These are phyloP conservation scores for Drosophila cognata DNA, from an alignment of 2,888 invertebrate genomes.

Conservation along the genomic window DNA sequence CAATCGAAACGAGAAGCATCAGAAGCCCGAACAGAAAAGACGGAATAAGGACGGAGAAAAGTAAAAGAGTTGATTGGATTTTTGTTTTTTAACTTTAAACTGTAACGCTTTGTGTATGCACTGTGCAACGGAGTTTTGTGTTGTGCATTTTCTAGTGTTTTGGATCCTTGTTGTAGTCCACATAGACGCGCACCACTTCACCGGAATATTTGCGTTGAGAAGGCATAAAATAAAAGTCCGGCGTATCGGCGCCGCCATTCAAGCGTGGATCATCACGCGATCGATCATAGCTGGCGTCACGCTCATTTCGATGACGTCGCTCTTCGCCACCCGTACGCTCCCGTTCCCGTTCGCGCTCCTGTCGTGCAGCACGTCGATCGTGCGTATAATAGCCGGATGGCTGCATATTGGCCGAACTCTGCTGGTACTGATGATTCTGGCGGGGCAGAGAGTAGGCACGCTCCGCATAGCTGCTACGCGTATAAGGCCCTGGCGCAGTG, in stretches of 20 bases:
- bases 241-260: constrained; percentile 84
- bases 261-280: constrained; percentile 83
- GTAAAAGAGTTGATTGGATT: constrained; percentile 33
- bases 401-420: constrained; percentile 77
- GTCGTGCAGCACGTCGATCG: constrained; percentile 85
- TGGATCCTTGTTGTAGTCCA: constrained; percentile 91
- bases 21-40: constrained; percentile 25
- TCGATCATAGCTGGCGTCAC: constrained; percentile 79
- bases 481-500: constrained; percentile 58
- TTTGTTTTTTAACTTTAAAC: constrained; percentile 60
- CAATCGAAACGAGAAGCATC: constrained; percentile 66
- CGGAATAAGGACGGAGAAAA: constrained; percentile 14
- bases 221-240: constrained; percentile 98
- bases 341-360: constrained; percentile 64
- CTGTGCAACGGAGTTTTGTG: constrained; percentile 9
- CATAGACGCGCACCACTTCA: constrained; percentile 93
- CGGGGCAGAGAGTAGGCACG: constrained; percentile 92
- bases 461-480: constrained; percentile 86
- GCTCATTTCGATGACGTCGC: constrained; percentile 80
- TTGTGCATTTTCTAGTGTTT: constrained; percentile 84
- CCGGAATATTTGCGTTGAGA: constrained; percentile 97
- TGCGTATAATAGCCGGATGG: constrained; percentile 86
- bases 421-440: constrained; percentile 85
- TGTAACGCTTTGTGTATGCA: constrained; percentile 35
- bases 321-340: constrained; percentile 56